Evolutionary conservation across 2,113 vertebrate species (phyloP).

Genomic region (Catharus fuscescens): DNA sequence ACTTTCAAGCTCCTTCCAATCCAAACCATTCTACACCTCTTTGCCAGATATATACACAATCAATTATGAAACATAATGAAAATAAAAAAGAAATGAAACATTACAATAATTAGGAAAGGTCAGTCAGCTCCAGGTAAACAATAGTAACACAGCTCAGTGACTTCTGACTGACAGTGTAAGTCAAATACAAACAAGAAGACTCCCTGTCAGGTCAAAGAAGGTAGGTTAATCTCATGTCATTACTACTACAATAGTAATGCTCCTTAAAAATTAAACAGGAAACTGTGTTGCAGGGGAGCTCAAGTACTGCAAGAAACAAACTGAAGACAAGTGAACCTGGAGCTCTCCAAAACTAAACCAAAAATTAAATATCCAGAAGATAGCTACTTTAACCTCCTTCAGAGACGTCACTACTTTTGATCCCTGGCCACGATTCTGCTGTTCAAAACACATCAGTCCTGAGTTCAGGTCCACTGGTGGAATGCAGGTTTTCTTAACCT

Average conservation of each 20-base stretch:
- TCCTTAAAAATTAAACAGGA: neutral
- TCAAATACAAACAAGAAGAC: neutral
- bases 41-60: neutral
- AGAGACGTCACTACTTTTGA: neutral
- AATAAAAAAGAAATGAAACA: neutral
- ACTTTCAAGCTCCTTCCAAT: neutral
- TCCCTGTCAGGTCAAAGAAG: neutral
- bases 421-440: neutral
- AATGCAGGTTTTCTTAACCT: neutral
- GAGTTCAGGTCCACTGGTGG: neutral
- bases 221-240: neutral
- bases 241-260: neutral
- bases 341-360: neutral
- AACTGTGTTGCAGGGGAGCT: neutral
- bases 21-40: neutral
- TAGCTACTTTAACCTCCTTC: neutral
- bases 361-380: neutral
- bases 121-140: neutral
- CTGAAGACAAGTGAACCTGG: neutral
- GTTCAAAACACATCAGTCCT: neutral
- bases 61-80: neutral
- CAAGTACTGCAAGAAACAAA: neutral
- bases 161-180: neutral
- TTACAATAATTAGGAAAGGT: neutral
- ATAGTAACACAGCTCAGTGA: fast-evolving